Evolutionary conservation across 2,888 invertebrate genomes (phyloP).

Genomic region (Meiosimyza platycephala): DNA sequence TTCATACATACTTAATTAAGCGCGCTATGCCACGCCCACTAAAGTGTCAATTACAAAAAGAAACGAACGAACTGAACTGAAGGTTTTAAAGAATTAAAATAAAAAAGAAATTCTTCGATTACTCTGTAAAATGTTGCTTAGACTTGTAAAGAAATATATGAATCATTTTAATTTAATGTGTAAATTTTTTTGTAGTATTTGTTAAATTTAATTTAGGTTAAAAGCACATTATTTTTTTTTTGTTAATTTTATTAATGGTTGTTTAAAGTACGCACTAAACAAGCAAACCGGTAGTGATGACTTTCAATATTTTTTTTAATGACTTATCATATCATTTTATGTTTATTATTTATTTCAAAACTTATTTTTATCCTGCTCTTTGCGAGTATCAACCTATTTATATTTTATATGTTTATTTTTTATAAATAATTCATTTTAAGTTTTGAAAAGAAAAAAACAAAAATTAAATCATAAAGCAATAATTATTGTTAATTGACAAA

Average conservation of each 20-base stretch:
- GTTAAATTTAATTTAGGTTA: slow-evolving; percentile 12
- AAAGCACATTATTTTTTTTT: slow-evolving; percentile 3
- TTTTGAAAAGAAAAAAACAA: background rate
- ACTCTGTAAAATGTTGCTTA: background rate
- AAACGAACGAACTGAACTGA: slow-evolving; percentile 7
- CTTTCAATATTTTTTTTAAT: too few relatives aligned
- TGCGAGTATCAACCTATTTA: slow-evolving; percentile 2
- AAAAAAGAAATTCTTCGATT: background rate
- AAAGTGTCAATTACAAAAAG: slow-evolving; percentile 23
- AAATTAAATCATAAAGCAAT: slow-evolving; percentile 22
- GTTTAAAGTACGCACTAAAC: slow-evolving; percentile 17
- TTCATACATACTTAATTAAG: slow-evolving; percentile 1
- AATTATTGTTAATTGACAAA: slow-evolving; percentile 19
- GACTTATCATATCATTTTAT: background rate
- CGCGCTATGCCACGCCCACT: slow-evolving; percentile 14
- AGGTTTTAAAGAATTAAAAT: background rate
- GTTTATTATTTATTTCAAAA: background rate
- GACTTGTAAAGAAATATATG: slow-evolving; percentile 6
- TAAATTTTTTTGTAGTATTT: slow-evolving; percentile 19
- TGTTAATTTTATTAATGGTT: slow-evolving; percentile 10
- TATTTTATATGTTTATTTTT: background rate
- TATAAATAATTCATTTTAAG: too few relatives aligned
- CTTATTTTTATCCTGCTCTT: slow-evolving; percentile 10
- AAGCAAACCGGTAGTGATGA: slow-evolving; percentile 13
- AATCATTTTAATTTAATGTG: background rate